Base-by-base conservation (phyloP, 1,140 invertebrate species). In the Bombus polaris region DNA sequence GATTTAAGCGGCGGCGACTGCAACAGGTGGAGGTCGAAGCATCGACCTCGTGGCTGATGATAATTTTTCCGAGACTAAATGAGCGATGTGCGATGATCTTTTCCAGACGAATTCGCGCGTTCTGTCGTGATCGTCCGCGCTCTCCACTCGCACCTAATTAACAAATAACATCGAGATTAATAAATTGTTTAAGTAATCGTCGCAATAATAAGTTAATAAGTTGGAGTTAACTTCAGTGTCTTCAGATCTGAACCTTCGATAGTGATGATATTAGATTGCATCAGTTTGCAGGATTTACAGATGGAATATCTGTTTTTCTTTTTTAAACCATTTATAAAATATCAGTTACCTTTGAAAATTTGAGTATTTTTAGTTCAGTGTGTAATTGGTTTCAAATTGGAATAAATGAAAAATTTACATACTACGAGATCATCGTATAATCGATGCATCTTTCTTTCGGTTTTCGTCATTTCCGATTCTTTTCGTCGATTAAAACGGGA, bases 71-170 rank as follows among this genome's bases (percentile, higher is more conserved):
- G 97, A 98, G 12, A 98, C 97, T 22, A 98, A 96, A 88, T 97
- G 97, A 28, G 98, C 97, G 81, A 98, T 98, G 91, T 97, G 96
- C 1, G 97, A 96, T 77, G 97, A 98, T 88, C 97, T 96, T 88
- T 96, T 97, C 97, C 98, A 98, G 22, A 98, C 97, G 86, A 97
- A 97, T 93, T 98, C 97, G 74, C 97, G 96, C 9, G 97, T 98
- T 91, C 97, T 96, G 93, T 98, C 97, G 89, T 98, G 97, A 92
- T 98, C 97, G 90, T 97, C 97, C 53, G 96, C 95, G 94, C 97
- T 98, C 87, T 98, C 97, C 28, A 98, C 97, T 87, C 97, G 96
- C 32, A 98, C 97, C 97, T 98, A 93, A 72, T 89, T 8, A 73
- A 44, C 47, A 53, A 53, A 53, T 53, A 53, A 53, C 47, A 53